phyloP scores from a whole-genome alignment of 2,113 vertebrate genomes.

The Xenopus laevis region DNA sequence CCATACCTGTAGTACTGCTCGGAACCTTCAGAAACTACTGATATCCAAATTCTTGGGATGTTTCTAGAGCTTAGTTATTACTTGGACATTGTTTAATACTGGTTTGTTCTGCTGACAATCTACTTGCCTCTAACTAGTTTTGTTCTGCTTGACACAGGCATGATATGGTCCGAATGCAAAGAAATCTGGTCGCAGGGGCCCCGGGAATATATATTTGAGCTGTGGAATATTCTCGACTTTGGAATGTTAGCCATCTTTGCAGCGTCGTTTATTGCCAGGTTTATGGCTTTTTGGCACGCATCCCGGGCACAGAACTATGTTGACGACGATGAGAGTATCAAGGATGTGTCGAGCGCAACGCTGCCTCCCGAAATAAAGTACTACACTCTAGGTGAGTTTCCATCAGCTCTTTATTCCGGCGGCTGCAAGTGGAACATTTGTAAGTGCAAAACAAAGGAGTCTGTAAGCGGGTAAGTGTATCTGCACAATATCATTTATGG shows the following conservation, averaged over 20 bases:
- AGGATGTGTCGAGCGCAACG: constrained; percentile 71
- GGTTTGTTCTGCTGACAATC: constrained; percentile 42
- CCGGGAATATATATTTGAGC: constrained; percentile 88
- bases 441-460: too few species aligned
- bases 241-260: constrained; percentile 92
- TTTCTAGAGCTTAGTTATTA: constrained; percentile 49
- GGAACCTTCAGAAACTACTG: too few species aligned
- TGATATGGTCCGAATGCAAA: constrained; percentile 95
- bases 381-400: constrained; percentile 85
- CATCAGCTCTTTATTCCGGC: constrained; percentile 10
- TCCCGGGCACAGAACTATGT: constrained; percentile 84
- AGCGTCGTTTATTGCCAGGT: constrained; percentile 87
- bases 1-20: too few species aligned
- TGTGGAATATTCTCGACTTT: constrained; percentile 96
- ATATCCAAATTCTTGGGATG: too few species aligned
- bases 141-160: constrained; percentile 66
- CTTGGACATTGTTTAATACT: constrained; percentile 65
- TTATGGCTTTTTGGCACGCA: constrained; percentile 94
- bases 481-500: too few species aligned
- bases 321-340: constrained; percentile 70
- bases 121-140: not conserved
- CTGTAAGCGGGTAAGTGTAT: too few species aligned
- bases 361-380: constrained; percentile 85
- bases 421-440: not conserved
- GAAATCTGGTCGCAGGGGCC: constrained; percentile 92